Conservation (phyloP, 1,140 invertebrate species). For the Trichogramma pretiosum region DNA sequence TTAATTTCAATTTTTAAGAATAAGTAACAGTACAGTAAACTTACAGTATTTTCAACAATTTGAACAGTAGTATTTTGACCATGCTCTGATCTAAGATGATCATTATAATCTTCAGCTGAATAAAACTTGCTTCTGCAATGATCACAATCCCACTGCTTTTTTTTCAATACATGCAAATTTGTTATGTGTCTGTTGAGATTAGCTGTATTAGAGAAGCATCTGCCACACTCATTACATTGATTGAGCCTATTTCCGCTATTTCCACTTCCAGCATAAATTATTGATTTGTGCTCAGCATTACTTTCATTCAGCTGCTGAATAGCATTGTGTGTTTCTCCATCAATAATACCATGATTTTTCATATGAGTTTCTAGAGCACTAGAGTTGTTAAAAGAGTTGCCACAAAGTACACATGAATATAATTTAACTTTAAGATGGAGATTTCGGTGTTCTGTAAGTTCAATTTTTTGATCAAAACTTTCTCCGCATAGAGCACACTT, state of each 20-base stretch:
- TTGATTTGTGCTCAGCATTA: too few relatives aligned
- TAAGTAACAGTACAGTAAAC: too few relatives aligned
- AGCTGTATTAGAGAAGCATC: slow-evolving; percentile 44
- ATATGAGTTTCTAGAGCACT: slow-evolving; percentile 50
- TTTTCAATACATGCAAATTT: slow-evolving; percentile 42
- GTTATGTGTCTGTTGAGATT: slow-evolving; percentile 47
- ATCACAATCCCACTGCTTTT: slow-evolving; percentile 43
- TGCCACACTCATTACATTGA: slow-evolving; percentile 51
- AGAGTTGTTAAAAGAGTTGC: slow-evolving; percentile 53
- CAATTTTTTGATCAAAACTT: slow-evolving; percentile 49
- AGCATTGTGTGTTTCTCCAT: slow-evolving; percentile 30
- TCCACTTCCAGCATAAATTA: too few relatives aligned
- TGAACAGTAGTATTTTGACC: too few relatives aligned
- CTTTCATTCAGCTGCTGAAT: too few relatives aligned
- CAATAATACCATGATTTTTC: slow-evolving; percentile 41
- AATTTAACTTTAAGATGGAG: slow-evolving; percentile 58
- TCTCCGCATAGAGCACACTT: slow-evolving; percentile 55
- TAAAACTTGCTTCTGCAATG: slow-evolving; percentile 34
- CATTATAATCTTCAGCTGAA: slow-evolving; percentile 23
- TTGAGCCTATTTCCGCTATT: too few relatives aligned
- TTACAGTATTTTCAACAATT: too few relatives aligned
- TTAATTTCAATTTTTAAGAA: too few relatives aligned
- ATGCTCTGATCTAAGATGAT: slow-evolving; percentile 23
- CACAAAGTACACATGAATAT: slow-evolving; percentile 52
- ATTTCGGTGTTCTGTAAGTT: slow-evolving; percentile 56